Percentiles rank a stretch among this genome's conserved stretches.
phyloP scores from a whole-genome alignment of 2,113 vertebrate species.

The Carassius auratus region DNA sequence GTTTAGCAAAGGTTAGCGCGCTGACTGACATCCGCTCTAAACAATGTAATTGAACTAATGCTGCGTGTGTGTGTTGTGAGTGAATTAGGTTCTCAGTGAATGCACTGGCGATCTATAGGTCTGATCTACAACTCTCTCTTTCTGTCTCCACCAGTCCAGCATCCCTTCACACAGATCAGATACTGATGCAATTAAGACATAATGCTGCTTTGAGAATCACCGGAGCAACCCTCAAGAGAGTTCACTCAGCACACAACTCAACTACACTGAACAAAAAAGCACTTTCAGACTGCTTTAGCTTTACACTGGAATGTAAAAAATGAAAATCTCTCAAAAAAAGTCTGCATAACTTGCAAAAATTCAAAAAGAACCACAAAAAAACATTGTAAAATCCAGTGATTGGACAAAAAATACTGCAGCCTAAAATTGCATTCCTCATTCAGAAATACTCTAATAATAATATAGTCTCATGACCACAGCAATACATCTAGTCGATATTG shows the following conservation, averaged over 20 bases:
- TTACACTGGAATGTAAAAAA: not conserved
- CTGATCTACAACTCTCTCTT: slow-evolving; percentile 22
- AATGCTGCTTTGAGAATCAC: not conserved
- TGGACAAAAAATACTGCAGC: not conserved
- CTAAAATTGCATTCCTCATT: not conserved
- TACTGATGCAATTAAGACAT: not conserved
- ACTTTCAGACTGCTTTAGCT: not conserved
- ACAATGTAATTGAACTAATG: slow-evolving; percentile 46
- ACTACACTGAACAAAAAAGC: not conserved
- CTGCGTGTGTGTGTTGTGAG: not conserved
- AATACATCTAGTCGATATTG: not conserved
- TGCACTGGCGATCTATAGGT: slow-evolving; percentile 14
- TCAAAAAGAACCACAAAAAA: not conserved
- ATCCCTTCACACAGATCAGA: not conserved
- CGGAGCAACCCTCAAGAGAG: not conserved
- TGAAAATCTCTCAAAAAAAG: not conserved
- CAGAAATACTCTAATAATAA: no score
- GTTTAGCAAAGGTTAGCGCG: slow-evolving; percentile 36
- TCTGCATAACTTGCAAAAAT: not conserved
- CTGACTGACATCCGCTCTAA: slow-evolving; percentile 34
- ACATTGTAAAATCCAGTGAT: not conserved
- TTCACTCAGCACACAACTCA: not conserved
- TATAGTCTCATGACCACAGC: no score
- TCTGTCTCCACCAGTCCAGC: not conserved
- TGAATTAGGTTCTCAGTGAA: not conserved